Percentiles rank a stretch among this genome's conserved stretches.
These are phyloP conservation scores for Amphiduros pacificus DNA, from an alignment of 2,888 invertebrate genomes.

Conservation along the genomic window DNA sequence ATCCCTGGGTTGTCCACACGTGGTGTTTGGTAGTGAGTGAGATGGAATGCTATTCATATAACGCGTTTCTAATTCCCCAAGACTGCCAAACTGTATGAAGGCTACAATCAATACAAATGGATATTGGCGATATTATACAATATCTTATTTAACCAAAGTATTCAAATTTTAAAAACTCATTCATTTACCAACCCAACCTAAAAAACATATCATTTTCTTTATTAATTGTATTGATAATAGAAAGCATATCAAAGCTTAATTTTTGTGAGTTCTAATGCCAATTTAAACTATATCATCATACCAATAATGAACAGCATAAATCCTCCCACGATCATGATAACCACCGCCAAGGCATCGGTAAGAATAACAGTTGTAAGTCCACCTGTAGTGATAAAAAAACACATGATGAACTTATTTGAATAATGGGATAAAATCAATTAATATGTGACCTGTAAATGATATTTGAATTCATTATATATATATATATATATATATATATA, in stretches of 20 bases:
- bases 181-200: too few species aligned
- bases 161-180: too few species aligned
- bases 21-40: slow-evolving; percentile 20
- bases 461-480: too few species aligned
- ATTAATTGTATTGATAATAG: too few species aligned
- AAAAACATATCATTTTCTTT: too few species aligned
- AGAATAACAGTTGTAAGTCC: slow-evolving; percentile 37
- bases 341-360: slow-evolving; percentile 27
- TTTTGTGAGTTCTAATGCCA: too few species aligned
- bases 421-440: not conserved
- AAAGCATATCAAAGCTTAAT: too few species aligned
- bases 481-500: too few species aligned
- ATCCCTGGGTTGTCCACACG: slow-evolving; percentile 25
- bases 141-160: too few species aligned
- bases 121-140: too few species aligned
- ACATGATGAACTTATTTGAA: not conserved
- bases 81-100: slow-evolving; percentile 39
- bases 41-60: slow-evolving; percentile 30
- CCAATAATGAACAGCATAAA: slow-evolving; percentile 21
- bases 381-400: slow-evolving; percentile 36
- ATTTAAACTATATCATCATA: not conserved
- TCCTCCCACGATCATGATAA: slow-evolving; percentile 27
- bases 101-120: slow-evolving; percentile 24
- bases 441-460: too few species aligned
- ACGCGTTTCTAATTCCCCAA: slow-evolving; percentile 13